Evolutionary conservation across 2,113 vertebrate genomes (phyloP).

Genomic region (Girardinichthys multiradiatus): DNA sequence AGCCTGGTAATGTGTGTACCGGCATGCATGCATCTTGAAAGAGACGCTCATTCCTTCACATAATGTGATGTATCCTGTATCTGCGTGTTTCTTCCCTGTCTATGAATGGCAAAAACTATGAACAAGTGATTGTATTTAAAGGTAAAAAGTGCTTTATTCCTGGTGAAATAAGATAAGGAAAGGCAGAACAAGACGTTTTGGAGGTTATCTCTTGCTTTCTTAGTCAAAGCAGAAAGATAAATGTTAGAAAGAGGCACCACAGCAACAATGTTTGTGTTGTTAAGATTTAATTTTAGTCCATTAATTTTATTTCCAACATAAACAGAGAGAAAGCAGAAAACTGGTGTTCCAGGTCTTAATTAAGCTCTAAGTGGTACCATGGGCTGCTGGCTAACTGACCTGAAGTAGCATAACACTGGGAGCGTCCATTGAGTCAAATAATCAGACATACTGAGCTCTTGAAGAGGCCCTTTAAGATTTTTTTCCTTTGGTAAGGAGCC

Average conservation of each 20-base stretch:
- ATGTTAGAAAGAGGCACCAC: not conserved
- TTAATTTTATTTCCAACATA: not conserved
- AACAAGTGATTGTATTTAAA: slow-evolving; percentile 72
- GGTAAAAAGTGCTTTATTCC: slow-evolving; percentile 20
- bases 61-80: slow-evolving; percentile 40
- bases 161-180: slow-evolving; percentile 15
- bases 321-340: not conserved
- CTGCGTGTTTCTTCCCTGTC: slow-evolving; percentile 36
- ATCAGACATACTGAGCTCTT: slow-evolving; percentile 7
- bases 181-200: not conserved
- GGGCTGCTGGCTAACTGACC: slow-evolving; percentile 8
- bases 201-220: not conserved
- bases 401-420: slow-evolving; percentile 12
- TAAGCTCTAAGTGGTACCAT: slow-evolving; percentile 28
- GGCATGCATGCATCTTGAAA: slow-evolving; percentile 35
- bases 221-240: not conserved
- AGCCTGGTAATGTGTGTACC: slow-evolving; percentile 4
- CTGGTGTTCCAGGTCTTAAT: not conserved
- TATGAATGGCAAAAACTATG: slow-evolving; percentile 59
- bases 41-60: slow-evolving; percentile 24
- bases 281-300: not conserved
- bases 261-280: not conserved
- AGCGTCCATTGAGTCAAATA: not conserved
- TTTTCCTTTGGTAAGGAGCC: not conserved
- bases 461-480: not conserved